A percentile compares a stretch with the other conserved stretches of the same genome.
Evolutionary conservation across 2,888 invertebrate genomes (phyloP).

Genomic region (Pristionchus arcanus): DNA sequence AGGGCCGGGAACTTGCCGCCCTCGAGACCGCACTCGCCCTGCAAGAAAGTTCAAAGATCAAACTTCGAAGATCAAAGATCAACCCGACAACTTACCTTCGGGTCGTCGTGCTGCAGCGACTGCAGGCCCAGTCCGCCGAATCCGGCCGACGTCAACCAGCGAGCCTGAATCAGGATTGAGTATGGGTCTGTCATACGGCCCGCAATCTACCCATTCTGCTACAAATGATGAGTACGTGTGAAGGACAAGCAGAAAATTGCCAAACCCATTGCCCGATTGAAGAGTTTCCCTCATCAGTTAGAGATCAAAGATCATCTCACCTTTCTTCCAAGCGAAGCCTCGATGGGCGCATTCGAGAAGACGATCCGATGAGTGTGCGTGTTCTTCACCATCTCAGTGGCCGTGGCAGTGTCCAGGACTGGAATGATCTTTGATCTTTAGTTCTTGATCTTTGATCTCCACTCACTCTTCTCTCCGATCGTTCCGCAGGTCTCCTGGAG

Average conservation of each 20-base stretch:
- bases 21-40: not conserved
- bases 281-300: no score
- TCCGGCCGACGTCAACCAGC: conserved; percentile 49
- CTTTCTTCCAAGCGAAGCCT: conserved; percentile 4
- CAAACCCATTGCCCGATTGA: no score
- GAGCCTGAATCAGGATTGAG: conserved; percentile 30
- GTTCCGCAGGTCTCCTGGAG: conserved; percentile 23
- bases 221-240: no score
- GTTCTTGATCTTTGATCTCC: not conserved
- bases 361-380: not conserved
- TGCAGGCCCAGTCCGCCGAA: conserved; percentile 55
- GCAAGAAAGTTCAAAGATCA: conserved; percentile 13
- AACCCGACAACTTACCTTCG: not conserved
- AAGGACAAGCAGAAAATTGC: no score
- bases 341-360: conserved; percentile 1
- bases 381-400: conserved; percentile 29
- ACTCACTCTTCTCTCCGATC: conserved; percentile 23
- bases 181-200: not conserved
- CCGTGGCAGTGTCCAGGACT: conserved; percentile 14
- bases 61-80: not conserved
- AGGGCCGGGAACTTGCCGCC: conserved; percentile 35
- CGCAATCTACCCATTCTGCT: no score
- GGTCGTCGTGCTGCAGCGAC: conserved; percentile 28
- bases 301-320: conserved; percentile 25
- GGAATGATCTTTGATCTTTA: conserved; percentile 19